phyloP scores from a whole-genome alignment of 2,888 invertebrate species.

The Cataglyphis cursor region DNA sequence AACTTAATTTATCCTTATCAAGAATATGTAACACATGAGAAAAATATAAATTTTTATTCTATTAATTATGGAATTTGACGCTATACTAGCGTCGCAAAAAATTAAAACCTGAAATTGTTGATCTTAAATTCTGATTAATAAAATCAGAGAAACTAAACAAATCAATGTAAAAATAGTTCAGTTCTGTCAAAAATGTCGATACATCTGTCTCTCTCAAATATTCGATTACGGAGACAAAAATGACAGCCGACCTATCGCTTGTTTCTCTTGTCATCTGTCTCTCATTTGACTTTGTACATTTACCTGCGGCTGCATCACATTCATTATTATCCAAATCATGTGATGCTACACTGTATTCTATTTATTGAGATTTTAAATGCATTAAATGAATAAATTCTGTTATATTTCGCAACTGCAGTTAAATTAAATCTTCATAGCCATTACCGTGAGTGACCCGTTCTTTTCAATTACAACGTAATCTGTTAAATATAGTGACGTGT shows the following conservation, averaged over 20 bases:
- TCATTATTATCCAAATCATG: not conserved
- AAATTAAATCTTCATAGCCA: slow-evolving; percentile 10
- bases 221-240: slow-evolving; percentile 37
- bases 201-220: slow-evolving; percentile 28
- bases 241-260: slow-evolving; percentile 23
- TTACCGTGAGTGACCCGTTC: not conserved
- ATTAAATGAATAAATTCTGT: not conserved
- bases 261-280: slow-evolving; percentile 15
- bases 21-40: not conserved
- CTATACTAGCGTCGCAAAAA: not conserved
- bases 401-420: not conserved
- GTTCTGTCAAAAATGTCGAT: slow-evolving; percentile 50
- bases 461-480: not conserved
- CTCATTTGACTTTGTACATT: slow-evolving; percentile 14
- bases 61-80: not conserved
- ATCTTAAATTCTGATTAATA: slow-evolving; percentile 17
- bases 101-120: not conserved
- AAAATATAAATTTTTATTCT: not conserved
- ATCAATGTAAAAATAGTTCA: not conserved
- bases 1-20: not conserved
- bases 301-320: not conserved
- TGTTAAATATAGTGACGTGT: not conserved
- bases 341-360: not conserved
- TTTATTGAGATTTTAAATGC: not conserved
- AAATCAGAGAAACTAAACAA: slow-evolving; percentile 23